Evolutionary conservation across 2,888 invertebrate genomes (phyloP).

Genomic region (Eupithecia exiguata): DNA sequence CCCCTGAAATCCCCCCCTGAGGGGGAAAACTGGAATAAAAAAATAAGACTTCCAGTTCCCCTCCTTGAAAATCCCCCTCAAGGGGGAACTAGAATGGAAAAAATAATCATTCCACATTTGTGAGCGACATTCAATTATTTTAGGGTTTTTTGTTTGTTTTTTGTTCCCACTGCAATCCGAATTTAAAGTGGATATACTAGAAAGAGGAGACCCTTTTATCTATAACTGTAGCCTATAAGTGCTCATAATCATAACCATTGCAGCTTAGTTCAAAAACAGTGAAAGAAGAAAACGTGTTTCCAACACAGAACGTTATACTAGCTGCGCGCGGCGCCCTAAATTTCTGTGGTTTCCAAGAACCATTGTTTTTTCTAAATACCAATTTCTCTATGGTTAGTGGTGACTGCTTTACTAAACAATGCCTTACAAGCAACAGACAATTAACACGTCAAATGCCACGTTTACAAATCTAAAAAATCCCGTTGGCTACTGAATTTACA

Average conservation of each 20-base stretch:
- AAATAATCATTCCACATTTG: no score
- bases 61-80: no score
- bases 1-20: no score
- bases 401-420: slow-evolving; percentile 4
- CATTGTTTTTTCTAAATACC: neutral
- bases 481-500: slow-evolving; percentile 17
- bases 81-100: no score
- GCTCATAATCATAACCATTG: neutral
- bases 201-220: no score
- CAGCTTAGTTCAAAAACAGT: neutral
- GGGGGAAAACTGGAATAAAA: no score
- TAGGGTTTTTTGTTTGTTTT: neutral
- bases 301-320: no score
- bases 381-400: neutral
- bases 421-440: neutral
- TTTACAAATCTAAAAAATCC: slow-evolving; percentile 8
- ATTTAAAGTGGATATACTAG: no score
- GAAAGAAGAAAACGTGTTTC: neutral
- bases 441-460: slow-evolving; percentile 1
- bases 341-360: no score
- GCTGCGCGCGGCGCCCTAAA: no score
- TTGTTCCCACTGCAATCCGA: neutral
- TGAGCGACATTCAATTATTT: neutral
- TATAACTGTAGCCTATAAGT: neutral
- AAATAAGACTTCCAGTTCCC: no score